These are phyloP conservation scores for Drosophila ambigua DNA, from an alignment of 1,140 invertebrate species.

Conservation along the genomic window DNA sequence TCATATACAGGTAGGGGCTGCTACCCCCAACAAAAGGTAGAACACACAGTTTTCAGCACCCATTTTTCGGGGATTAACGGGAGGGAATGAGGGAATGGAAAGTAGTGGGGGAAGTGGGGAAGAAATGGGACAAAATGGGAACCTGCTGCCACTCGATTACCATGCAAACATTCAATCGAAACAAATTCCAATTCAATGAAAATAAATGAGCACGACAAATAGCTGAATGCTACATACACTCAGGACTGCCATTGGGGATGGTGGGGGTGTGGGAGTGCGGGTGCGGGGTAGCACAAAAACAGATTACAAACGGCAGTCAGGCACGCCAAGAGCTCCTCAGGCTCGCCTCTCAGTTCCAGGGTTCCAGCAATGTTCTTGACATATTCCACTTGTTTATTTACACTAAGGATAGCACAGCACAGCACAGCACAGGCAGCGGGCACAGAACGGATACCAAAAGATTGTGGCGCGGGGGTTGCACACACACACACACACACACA, in stretches of 20 bases:
- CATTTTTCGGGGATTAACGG: constrained; percentile 3
- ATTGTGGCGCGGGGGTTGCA: background rate
- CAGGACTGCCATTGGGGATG: background rate
- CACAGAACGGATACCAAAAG: constrained; percentile 15
- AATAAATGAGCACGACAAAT: constrained; percentile 82
- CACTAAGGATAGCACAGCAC: constrained; percentile 50
- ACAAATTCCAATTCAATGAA: constrained; percentile 81
- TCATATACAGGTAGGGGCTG: constrained; percentile 43
- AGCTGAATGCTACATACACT: constrained; percentile 33
- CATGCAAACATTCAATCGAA: constrained; percentile 82
- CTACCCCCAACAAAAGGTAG: constrained; percentile 1
- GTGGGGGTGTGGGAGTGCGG: constrained; percentile 4
- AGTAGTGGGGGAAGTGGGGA: too few species aligned
- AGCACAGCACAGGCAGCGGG: constrained; percentile 6
- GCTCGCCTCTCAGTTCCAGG: constrained; percentile 12
- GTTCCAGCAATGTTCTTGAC: constrained; percentile 64
- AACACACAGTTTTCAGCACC: constrained; percentile 65
- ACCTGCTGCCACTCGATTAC: constrained; percentile 74
- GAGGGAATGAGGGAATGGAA: background rate
- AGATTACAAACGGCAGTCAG: constrained; percentile 67
- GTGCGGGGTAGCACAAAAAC: constrained; percentile 4
- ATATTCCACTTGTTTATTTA: constrained; percentile 82
- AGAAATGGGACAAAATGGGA: background rate
- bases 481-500: too few species aligned
- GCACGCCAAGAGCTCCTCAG: constrained; percentile 64